Percentiles rank a stretch among this genome's conserved stretches.
phyloP scores from a whole-genome alignment of 1,140 invertebrate species.

The Manduca sexta region DNA sequence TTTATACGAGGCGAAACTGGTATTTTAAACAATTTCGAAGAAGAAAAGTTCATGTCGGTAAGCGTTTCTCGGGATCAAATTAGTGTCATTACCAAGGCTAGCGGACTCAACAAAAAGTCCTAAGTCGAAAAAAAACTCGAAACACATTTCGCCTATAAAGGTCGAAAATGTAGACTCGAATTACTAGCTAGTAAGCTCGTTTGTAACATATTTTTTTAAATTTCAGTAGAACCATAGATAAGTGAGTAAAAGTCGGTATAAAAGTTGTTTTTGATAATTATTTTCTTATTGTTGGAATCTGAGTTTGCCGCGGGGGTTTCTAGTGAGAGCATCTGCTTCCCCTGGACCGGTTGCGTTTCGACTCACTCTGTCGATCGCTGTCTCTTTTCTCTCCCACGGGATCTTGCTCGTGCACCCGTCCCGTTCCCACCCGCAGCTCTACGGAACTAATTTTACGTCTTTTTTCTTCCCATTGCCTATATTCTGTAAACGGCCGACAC shows the following conservation, averaged over 20 bases:
- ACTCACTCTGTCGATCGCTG: slow-evolving; percentile 58
- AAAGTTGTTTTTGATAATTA: slow-evolving; percentile 44
- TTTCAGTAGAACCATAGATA: not conserved
- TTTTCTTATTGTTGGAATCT: slow-evolving; percentile 64
- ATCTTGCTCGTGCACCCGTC: slow-evolving; percentile 20
- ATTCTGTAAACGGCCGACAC: slow-evolving; percentile 30
- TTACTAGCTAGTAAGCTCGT: not conserved
- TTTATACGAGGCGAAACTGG: too few relatives aligned
- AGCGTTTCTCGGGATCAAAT: too few relatives aligned
- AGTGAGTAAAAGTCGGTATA: not conserved
- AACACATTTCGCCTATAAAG: too few relatives aligned
- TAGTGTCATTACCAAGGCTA: too few relatives aligned
- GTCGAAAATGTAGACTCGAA: too few relatives aligned
- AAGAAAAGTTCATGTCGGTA: too few relatives aligned
- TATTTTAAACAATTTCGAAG: too few relatives aligned
- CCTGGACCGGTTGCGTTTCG: slow-evolving; percentile 68
- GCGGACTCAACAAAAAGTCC: too few relatives aligned
- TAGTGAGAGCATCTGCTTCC: slow-evolving; percentile 59
- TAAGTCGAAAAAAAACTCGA: too few relatives aligned
- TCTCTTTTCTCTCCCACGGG: slow-evolving; percentile 60
- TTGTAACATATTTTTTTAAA: not conserved
- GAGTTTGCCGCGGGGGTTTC: slow-evolving; percentile 58
- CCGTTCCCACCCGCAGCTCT: slow-evolving; percentile 39
- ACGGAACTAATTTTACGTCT: slow-evolving; percentile 74
- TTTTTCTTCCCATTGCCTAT: slow-evolving; percentile 64